These are phyloP conservation scores for Thereva unica DNA, from an alignment of 2,888 invertebrate species.

Conservation along the genomic window DNA sequence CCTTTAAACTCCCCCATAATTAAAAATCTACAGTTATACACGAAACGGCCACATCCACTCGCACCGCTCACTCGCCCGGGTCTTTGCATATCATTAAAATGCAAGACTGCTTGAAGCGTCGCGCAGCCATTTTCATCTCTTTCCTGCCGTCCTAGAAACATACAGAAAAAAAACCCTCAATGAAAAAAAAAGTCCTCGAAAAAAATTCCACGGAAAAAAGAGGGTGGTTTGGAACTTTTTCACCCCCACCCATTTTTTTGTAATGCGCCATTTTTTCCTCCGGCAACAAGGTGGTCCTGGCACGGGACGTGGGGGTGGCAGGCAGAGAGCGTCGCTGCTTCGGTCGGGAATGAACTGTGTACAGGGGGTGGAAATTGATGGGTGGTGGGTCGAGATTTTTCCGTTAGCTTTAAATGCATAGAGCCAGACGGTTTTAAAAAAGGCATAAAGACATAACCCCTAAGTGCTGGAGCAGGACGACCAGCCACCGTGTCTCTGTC, in stretches of 20 bases:
- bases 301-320: constrained; percentile 2
- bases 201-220: constrained; percentile 2
- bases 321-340: background rate
- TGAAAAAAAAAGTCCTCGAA: constrained; percentile 12
- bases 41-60: constrained; percentile 19
- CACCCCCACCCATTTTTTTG: constrained; percentile 27
- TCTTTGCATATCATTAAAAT: constrained; percentile 3
- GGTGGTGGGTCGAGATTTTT: constrained; percentile 26
- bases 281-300: constrained; percentile 21
- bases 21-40: constrained; percentile 47
- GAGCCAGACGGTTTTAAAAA: too few relatives aligned
- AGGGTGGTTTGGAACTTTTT: background rate
- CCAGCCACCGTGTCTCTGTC: too few relatives aligned
- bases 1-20: constrained; percentile 46
- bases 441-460: too few relatives aligned
- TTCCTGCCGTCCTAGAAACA: background rate
- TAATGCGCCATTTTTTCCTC: constrained; percentile 31
- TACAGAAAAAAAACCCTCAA: constrained; percentile 4
- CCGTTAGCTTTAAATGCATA: background rate
- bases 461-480: too few relatives aligned
- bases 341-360: background rate
- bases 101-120: background rate
- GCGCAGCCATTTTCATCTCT: constrained; percentile 14
- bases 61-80: constrained; percentile 8
- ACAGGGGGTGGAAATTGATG: constrained; percentile 5